These are phyloP conservation scores for cat (Felis catus) DNA, from an alignment of 2,113 vertebrate species.

Conservation along the genomic window DNA sequence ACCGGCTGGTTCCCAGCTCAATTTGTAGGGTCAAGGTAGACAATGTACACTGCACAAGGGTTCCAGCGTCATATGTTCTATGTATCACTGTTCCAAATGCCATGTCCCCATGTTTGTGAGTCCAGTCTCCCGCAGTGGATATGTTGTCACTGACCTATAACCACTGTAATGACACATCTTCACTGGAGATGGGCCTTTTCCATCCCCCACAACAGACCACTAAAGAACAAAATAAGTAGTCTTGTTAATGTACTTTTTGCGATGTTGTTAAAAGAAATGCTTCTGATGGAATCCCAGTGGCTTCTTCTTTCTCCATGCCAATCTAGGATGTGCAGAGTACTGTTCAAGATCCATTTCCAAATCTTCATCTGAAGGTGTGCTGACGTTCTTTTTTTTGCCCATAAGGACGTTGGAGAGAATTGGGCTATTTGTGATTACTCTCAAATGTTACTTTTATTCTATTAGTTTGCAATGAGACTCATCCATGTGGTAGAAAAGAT, in stretches of 20 bases:
- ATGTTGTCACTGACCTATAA: background rate
- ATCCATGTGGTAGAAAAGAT: background rate
- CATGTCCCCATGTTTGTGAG: background rate
- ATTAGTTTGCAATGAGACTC: slow-evolving; percentile 4
- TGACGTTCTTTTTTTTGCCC: background rate
- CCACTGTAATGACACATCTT: background rate
- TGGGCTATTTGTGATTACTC: background rate
- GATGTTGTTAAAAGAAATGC: background rate
- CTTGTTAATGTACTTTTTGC: background rate
- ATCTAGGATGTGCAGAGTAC: background rate
- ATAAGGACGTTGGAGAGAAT: background rate
- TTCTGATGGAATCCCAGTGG: background rate
- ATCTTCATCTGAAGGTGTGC: background rate
- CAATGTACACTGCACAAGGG: background rate
- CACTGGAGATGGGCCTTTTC: background rate
- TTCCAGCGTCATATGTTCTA: background rate
- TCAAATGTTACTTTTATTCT: background rate
- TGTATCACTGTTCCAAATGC: background rate
- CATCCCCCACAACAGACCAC: background rate
- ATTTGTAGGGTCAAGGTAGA: background rate
- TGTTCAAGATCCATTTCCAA: background rate
- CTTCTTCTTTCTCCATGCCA: background rate
- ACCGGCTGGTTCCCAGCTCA: background rate
- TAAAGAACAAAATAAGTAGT: background rate
- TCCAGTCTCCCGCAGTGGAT: background rate